These are phyloP conservation scores for Ophion ellenae DNA, from an alignment of 2,888 invertebrate genomes.

Conservation along the genomic window DNA sequence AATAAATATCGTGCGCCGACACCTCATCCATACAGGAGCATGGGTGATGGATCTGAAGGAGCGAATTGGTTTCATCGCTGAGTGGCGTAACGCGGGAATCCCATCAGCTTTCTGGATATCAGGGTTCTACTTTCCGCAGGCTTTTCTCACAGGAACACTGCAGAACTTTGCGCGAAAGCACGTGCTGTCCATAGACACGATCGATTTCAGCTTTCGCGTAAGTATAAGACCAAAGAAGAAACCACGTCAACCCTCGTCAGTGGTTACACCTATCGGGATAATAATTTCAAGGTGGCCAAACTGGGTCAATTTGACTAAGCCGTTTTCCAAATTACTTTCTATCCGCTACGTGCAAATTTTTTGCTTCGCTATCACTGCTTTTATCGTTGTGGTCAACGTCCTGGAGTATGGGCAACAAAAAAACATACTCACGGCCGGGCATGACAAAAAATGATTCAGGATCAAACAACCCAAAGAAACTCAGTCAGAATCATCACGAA, in stretches of 20 bases:
- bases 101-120: conserved; percentile 93
- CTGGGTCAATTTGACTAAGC: no score
- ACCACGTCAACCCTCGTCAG: not conserved
- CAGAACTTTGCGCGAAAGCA: conserved; percentile 93
- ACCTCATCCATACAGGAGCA: conserved; percentile 84
- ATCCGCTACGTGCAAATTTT: no score
- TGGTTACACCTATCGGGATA: no score
- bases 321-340: no score
- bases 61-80: conserved; percentile 87
- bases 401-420: no score
- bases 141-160: conserved; percentile 92
- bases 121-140: conserved; percentile 94
- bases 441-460: no score
- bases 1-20: not conserved
- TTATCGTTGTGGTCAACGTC: no score
- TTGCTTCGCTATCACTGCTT: no score
- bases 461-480: no score
- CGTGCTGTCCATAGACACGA: conserved; percentile 90
- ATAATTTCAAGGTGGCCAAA: no score
- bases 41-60: conserved; percentile 88
- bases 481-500: no score
- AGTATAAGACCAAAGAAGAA: not conserved
- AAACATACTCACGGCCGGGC: no score
- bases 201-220: conserved; percentile 87
- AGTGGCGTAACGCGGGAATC: conserved; percentile 89